Evolutionary conservation across 2,888 invertebrate species (phyloP).

Genomic region (Cantharis rustica): DNA sequence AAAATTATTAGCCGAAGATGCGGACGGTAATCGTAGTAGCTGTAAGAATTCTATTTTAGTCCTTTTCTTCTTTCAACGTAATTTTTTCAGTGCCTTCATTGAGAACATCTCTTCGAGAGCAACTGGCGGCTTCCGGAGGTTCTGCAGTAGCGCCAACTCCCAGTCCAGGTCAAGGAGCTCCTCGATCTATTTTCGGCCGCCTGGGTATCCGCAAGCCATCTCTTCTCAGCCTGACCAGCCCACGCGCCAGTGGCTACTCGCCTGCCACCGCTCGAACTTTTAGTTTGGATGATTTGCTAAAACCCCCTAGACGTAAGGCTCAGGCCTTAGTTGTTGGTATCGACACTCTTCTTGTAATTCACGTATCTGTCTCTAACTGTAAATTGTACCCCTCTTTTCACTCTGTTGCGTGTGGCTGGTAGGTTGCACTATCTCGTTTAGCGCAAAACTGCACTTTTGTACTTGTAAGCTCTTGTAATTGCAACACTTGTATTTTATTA

Average conservation of each 20-base stretch:
- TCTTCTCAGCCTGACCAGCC: constrained; percentile 79
- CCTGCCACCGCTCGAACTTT: constrained; percentile 77
- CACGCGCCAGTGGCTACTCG: constrained; percentile 59
- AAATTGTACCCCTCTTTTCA: constrained; percentile 38
- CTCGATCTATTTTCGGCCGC: constrained; percentile 77
- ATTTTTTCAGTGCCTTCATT: constrained; percentile 48
- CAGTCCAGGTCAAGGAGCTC: constrained; percentile 60
- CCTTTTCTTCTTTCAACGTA: neutral
- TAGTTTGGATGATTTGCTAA: constrained; percentile 88
- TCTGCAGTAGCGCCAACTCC: constrained; percentile 53
- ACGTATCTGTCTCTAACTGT: constrained; percentile 27
- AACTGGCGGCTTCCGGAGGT: constrained; percentile 57
- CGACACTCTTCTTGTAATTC: constrained; percentile 28
- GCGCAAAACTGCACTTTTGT: constrained; percentile 25
- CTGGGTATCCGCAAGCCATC: constrained; percentile 88
- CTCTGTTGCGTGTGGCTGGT: constrained; percentile 59
- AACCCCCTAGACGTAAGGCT: constrained; percentile 81
- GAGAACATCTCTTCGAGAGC: constrained; percentile 66
- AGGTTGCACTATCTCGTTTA: constrained; percentile 44
- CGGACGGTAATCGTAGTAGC: constrained; percentile 67
- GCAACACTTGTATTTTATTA: neutral
- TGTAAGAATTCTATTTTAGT: constrained; percentile 36
- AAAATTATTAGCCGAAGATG: constrained; percentile 79
- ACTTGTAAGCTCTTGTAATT: constrained; percentile 18
- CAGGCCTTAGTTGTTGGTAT: constrained; percentile 37